Evolutionary conservation across 1,140 invertebrate species (phyloP), one percentile per base, ranked within the genome.

Genomic region (Magallana ariakensis): DNA sequence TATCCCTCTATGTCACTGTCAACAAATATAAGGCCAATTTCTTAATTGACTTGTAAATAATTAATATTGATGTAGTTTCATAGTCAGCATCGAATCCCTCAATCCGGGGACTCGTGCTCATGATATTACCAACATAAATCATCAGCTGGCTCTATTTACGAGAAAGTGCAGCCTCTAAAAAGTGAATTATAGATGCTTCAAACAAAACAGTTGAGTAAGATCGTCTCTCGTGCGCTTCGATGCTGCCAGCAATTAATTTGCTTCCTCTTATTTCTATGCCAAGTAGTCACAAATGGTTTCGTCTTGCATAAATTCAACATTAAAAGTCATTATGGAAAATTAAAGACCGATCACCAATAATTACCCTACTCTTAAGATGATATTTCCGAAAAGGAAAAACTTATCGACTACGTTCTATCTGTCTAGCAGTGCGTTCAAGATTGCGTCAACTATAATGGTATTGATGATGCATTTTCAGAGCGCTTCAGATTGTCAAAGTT

Each of bases 1-100:
- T 26, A 22, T 75, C 66, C 22, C 33, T 33, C 22, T 75, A 75
- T 26, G 66, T 26, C 66, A 75, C 11, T 33, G 66, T 75, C 66
- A 26, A 75, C 66, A 75, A 75, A 75, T 75, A 75, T 75, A 26
- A 75, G 66, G 66, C 66, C 66, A 75, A 75, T 75, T 75, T 75
- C 66, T 75, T 75, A 75, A 75, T 75, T 75, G 66, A 75, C 66
- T 75, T 26, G 66, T 75, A 33, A 33, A 75, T 75, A 75, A 26
- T 75, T 75, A 75, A 75, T 75, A 26, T 26, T 11, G 19, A 75
- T 9, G 33, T 13, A 13, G 66, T 13, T 26, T 75, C 26, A 22
- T 2, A 22, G 22, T 75, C 19, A 75, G 66, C 22, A 75, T 75
- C 26, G 11, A 75, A 5, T 22, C 33, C 22, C 15, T 5, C 11